A percentile compares a stretch with the other conserved stretches of the same genome.
Conservation (phyloP, 2,888 invertebrate species). For the Helleia helle region DNA sequence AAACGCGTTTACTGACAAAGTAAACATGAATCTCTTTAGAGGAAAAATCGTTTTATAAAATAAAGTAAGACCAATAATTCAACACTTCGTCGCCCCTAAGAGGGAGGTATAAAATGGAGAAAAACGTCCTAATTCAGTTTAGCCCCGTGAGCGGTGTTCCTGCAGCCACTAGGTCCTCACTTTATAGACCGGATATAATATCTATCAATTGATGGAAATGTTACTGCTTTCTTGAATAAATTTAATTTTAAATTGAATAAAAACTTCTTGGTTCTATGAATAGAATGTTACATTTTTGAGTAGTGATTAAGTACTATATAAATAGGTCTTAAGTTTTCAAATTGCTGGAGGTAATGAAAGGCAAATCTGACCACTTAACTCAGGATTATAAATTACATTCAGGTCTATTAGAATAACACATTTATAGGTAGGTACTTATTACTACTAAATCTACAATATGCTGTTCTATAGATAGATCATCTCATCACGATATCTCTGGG, state of each 20-base stretch:
- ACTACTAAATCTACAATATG: too few relatives aligned
- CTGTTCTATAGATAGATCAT: too few relatives aligned
- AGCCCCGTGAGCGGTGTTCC: slow-evolving; percentile 42
- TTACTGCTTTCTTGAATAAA: neutral
- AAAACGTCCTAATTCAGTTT: slow-evolving; percentile 69
- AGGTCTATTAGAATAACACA: too few relatives aligned
- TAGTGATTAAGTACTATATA: too few relatives aligned
- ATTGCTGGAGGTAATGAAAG: too few relatives aligned
- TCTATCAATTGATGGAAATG: slow-evolving; percentile 35
- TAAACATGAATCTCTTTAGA: slow-evolving; percentile 52
- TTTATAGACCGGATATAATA: slow-evolving; percentile 46
- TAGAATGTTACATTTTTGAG: too few relatives aligned
- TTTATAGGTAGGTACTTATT: too few relatives aligned
- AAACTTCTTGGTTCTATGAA: neutral
- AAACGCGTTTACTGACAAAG: slow-evolving; percentile 38
- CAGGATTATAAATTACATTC: too few relatives aligned
- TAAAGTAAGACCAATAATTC: slow-evolving; percentile 68
- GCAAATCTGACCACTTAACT: too few relatives aligned
- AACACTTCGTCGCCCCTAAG: slow-evolving; percentile 58
- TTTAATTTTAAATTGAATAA: too few relatives aligned
- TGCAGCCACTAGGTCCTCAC: slow-evolving; percentile 43
- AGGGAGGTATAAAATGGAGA: slow-evolving; percentile 61
- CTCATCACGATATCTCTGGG: too few relatives aligned
- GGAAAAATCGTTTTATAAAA: slow-evolving; percentile 61
- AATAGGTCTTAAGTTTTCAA: too few relatives aligned